Conservation (phyloP, 2,797 vertebrate species). For the Setipinna tenuifilis region DNA sequence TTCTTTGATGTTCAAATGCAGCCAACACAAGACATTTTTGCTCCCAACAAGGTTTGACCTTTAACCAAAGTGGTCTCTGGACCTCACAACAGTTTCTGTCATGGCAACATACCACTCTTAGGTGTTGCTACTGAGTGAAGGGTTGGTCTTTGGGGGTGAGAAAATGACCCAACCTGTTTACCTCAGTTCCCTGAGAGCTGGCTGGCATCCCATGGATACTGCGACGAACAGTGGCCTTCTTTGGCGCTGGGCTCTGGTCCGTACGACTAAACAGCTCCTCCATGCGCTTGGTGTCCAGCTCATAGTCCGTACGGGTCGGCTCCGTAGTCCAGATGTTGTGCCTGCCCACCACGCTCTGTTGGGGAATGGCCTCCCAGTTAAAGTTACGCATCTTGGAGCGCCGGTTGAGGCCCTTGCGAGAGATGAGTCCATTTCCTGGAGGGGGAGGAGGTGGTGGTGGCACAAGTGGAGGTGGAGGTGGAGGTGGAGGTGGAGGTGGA, state of each 20-base stretch:
- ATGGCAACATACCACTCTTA: too few relatives aligned
- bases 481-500: slow-evolving; percentile 57
- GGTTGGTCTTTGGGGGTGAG: not conserved
- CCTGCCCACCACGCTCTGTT: slow-evolving; percentile 73
- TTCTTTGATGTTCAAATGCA: too few relatives aligned
- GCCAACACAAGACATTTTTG: too few relatives aligned
- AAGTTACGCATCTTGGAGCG: slow-evolving; percentile 79
- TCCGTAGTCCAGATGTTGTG: slow-evolving; percentile 80
- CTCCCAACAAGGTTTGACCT: too few relatives aligned
- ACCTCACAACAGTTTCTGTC: too few relatives aligned
- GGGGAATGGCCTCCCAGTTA: slow-evolving; percentile 83
- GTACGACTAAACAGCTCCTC: slow-evolving; percentile 81
- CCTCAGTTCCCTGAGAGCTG: slow-evolving; percentile 53
- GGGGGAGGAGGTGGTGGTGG: slow-evolving; percentile 48
- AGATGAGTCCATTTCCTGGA: slow-evolving; percentile 34
- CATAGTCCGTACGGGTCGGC: slow-evolving; percentile 63
- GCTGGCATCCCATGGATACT: slow-evolving; percentile 59
- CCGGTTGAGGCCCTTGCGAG: slow-evolving; percentile 51
- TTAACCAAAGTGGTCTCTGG: too few relatives aligned
- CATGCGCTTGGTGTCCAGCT: slow-evolving; percentile 79
- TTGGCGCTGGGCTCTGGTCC: slow-evolving; percentile 60
- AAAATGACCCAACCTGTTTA: slow-evolving; percentile 60
- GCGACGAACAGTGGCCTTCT: slow-evolving; percentile 53
- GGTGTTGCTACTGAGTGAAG: not conserved
- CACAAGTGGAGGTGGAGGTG: slow-evolving; percentile 52